A percentile compares a stretch with the other conserved stretches of the same genome.
Conservation (phyloP, 2,797 vertebrate genomes). For the Scyliorhinus canicula region DNA sequence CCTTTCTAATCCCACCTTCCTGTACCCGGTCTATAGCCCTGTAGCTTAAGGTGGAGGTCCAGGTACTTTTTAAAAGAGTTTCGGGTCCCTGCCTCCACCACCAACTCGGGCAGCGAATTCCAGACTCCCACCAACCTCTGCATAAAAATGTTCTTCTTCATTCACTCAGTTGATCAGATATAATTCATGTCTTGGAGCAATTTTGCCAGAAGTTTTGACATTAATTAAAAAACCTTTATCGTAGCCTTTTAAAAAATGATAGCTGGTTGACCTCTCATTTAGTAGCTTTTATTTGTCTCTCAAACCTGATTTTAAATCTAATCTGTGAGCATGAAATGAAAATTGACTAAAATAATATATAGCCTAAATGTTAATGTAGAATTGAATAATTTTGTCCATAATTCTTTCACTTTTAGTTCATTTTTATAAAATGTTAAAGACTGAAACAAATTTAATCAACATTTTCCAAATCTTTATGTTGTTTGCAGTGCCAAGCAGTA, state of each 20-base stretch:
- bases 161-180: not conserved
- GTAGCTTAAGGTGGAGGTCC: too few species aligned
- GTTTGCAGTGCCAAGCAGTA: not conserved
- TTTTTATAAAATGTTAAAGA: not conserved
- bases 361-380: not conserved
- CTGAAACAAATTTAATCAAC: not conserved
- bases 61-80: too few species aligned
- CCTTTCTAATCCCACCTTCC: too few species aligned
- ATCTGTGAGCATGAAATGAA: not conserved
- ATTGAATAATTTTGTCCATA: not conserved
- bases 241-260: not conserved
- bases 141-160: too few species aligned
- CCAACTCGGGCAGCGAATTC: too few species aligned
- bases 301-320: not conserved
- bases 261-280: not conserved
- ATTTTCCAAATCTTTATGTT: not conserved
- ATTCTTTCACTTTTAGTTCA: conserved; percentile 1
- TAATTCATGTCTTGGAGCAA: not conserved
- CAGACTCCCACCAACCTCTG: too few species aligned
- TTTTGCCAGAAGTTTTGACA: not conserved
- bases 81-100: too few species aligned
- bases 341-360: not conserved
- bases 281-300: not conserved
- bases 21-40: too few species aligned
- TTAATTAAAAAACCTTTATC: not conserved